Conservation (phyloP, 2,888 invertebrate species). For the Coenonympha arcania region DNA sequence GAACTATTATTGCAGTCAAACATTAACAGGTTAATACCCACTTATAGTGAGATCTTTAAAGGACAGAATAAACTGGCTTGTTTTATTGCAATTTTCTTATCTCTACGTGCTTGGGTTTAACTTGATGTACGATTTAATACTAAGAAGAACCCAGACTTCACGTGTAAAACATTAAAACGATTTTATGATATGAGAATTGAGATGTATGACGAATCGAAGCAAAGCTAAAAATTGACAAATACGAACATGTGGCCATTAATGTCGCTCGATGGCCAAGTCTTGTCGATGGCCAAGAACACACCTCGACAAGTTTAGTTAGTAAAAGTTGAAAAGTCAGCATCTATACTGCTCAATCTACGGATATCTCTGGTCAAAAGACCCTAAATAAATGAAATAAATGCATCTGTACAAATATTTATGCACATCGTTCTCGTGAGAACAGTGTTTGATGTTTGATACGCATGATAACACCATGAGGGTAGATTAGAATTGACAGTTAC, state of each 20-base stretch:
- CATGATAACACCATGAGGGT: background rate
- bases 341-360: background rate
- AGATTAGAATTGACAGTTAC: background rate
- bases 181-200: background rate
- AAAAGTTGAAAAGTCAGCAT: no score
- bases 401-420: background rate
- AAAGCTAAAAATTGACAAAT: no score
- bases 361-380: background rate
- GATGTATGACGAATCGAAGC: no score
- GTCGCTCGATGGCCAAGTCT: no score
- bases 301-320: no score
- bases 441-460: conserved; percentile 6
- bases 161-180: no score
- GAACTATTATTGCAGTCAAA: background rate
- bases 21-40: background rate
- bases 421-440: background rate
- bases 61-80: background rate
- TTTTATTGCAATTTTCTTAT: conserved; percentile 2
- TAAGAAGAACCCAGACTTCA: no score
- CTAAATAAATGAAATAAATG: background rate
- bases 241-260: no score
- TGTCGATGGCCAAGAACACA: no score
- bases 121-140: no score
- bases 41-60: background rate
- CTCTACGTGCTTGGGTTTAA: background rate